These are phyloP conservation scores for Priocnemis perturbator DNA, from an alignment of 2,888 invertebrate species.

Conservation along the genomic window DNA sequence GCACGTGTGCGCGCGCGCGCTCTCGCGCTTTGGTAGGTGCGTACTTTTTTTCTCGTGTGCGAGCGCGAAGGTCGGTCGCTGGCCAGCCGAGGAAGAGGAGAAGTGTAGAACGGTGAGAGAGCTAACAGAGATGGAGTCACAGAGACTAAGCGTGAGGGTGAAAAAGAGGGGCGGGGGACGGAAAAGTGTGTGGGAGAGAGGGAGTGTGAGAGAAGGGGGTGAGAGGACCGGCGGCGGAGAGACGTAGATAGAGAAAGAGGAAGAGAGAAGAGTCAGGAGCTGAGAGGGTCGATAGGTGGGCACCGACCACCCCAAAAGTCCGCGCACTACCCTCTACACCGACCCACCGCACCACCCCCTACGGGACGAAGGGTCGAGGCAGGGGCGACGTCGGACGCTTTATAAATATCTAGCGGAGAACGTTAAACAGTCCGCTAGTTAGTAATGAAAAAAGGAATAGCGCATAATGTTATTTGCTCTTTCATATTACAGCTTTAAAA, in stretches of 20 bases:
- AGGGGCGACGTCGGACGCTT: slow-evolving; percentile 59
- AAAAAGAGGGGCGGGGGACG: slow-evolving; percentile 29
- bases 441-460: slow-evolving; percentile 56
- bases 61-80: slow-evolving; percentile 59
- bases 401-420: slow-evolving; percentile 68
- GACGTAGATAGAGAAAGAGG: slow-evolving; percentile 30
- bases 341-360: slow-evolving; percentile 19
- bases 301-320: slow-evolving; percentile 62
- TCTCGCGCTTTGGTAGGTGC: slow-evolving; percentile 19
- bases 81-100: slow-evolving; percentile 35
- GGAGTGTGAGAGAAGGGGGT: slow-evolving; percentile 21
- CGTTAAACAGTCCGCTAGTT: slow-evolving; percentile 64
- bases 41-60: slow-evolving; percentile 51
- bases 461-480: slow-evolving; percentile 34
- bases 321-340: slow-evolving; percentile 46
- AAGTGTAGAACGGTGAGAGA: slow-evolving; percentile 27
- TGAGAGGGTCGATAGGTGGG: slow-evolving; percentile 71
- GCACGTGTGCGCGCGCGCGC: background rate
- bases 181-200: slow-evolving; percentile 18
- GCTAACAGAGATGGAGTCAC: slow-evolving; percentile 37
- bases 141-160: slow-evolving; percentile 39
- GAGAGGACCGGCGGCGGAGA: slow-evolving; percentile 24
- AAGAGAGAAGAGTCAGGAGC: slow-evolving; percentile 42
- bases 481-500: slow-evolving; percentile 17
- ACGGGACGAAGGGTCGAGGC: slow-evolving; percentile 40